Percentiles rank a stretch among this genome's conserved stretches.
Conservation (phyloP, 2,797 vertebrate genomes). For the Microtus californicus region DNA sequence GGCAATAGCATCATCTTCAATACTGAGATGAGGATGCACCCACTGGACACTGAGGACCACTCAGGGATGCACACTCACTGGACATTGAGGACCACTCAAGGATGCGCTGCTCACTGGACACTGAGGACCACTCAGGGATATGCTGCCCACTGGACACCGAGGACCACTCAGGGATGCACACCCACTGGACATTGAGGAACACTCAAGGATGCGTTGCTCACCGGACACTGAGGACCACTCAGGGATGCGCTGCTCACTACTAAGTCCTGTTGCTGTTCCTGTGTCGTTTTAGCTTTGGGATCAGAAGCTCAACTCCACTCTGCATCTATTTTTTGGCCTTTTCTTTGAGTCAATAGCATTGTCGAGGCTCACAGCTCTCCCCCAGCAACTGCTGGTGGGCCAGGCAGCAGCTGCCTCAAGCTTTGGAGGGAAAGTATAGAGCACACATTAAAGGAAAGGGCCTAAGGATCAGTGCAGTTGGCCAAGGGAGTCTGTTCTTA, state of each 20-base stretch:
- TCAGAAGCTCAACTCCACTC: constrained; percentile 55
- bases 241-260: background rate
- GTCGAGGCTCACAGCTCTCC: background rate
- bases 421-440: constrained; percentile 53
- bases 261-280: constrained; percentile 8
- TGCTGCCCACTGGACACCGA: background rate
- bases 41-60: background rate
- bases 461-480: constrained; percentile 40
- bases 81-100: background rate
- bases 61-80: background rate
- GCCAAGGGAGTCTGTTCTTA: constrained; percentile 33
- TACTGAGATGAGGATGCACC: background rate
- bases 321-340: constrained; percentile 66
- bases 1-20: background rate
- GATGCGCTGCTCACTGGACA: background rate
- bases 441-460: constrained; percentile 55
- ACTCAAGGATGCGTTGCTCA: background rate
- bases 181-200: background rate
- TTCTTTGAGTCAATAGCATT: constrained; percentile 17
- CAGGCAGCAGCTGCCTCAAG: background rate
- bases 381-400: constrained; percentile 38
- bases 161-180: background rate
- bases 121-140: background rate
- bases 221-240: too few relatives aligned
- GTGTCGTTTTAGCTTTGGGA: constrained; percentile 40